Percentiles rank a stretch among this genome's conserved stretches.
These are phyloP conservation scores for Pycnonotus jocosus DNA, from an alignment of 2,113 vertebrate species.

Conservation along the genomic window DNA sequence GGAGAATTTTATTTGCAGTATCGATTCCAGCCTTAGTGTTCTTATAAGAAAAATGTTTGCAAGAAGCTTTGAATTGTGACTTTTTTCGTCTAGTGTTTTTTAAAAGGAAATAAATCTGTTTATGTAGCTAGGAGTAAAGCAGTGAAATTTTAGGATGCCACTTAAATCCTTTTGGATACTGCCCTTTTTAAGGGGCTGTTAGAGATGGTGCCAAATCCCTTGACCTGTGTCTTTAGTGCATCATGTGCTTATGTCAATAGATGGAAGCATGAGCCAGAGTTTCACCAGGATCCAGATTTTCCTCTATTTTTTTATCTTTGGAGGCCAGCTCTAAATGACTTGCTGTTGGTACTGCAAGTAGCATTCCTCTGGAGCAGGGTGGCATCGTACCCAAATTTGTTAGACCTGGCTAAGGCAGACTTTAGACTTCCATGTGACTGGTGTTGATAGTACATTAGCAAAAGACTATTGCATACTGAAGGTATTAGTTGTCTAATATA, in stretches of 20 bases:
- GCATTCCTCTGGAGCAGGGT: not conserved
- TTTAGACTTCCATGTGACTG: not conserved
- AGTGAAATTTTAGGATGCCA: not conserved
- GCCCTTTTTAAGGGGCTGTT: not conserved
- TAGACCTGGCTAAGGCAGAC: not conserved
- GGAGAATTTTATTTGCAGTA: not conserved
- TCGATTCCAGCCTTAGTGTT: not conserved
- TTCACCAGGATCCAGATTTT: not conserved
- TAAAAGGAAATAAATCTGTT: not conserved
- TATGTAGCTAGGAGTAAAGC: not conserved
- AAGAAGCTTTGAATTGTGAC: not conserved
- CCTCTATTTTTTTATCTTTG: not conserved
- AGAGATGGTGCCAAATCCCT: not conserved
- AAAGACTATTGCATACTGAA: not conserved
- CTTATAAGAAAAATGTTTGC: not conserved
- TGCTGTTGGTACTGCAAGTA: not conserved
- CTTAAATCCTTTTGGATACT: not conserved
- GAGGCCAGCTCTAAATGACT: not conserved
- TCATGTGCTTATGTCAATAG: not conserved
- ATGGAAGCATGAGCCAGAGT: not conserved
- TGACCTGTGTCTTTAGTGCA: accelerated
- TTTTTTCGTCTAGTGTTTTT: not conserved
- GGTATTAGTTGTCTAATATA: not conserved
- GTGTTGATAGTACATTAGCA: not conserved
- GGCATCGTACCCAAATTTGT: not conserved